Base-by-base conservation (phyloP, 2,797 vertebrate species). In the Malacoraja senta region DNA sequence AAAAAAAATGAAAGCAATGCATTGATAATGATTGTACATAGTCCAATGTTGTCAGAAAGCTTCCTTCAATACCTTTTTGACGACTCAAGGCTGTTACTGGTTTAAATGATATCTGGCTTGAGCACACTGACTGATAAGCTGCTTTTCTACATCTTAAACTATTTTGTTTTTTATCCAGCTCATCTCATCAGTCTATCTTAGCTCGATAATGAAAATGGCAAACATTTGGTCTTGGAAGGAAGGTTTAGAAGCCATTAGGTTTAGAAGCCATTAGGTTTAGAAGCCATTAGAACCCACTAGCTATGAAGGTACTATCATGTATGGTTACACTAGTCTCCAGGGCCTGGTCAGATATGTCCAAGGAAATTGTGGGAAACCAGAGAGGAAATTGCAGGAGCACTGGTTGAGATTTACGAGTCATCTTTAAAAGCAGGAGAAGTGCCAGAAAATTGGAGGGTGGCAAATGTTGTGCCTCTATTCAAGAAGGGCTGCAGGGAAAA, bases 101-200 rank as follows among this genome's bases (percentile, higher is more conserved):
- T 63, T 86, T n/a, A 86, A 86, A 61, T 63, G 6, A 6, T 1
- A 63, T 86, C 53, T n/a, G 12, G 58, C 7, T 17, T 63, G 58
- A 61, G 26, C 8, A 0, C 58, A 86, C n/a, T 86, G 58, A 86
- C 61, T 86, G 83, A 86, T 86, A 86, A 63, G 53, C 29, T 86
- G 26, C 81, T 86, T 63, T 86, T 63, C 58, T n/a, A 17, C 61
- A 32, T 63, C 83, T 63, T 58, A 86, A 86, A 61, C 83, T 63
- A 86, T 61, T 84, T 84, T 61, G 53, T 84, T 86, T 19, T 44
- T 86, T 86, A n/a, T 63, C 26, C 12, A 86, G 61, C 83, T 63
- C 12, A 26, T 10, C 83, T 63, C 58, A 86, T 63, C 12, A n/a
- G 24, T 86, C 53, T 32, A 17, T 32, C 12, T 86, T 86, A 63